Evolutionary conservation across 2,797 vertebrate species (phyloP), one percentile per base, ranked within the genome.

Genomic region (Leptoclinus maculatus): DNA sequence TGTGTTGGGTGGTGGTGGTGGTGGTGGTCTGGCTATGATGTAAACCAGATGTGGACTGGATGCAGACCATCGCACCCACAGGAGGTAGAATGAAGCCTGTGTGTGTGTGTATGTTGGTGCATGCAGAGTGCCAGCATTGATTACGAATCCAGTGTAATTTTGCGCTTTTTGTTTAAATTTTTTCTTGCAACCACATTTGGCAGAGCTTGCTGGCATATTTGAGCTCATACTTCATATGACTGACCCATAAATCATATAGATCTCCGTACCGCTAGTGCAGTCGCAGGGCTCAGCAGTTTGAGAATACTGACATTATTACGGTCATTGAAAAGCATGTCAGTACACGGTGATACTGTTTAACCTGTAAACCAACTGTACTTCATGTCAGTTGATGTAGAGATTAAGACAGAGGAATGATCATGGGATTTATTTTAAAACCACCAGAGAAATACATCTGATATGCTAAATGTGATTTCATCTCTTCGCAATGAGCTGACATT

Each of bases 31-130:
- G 57, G 66, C 71, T 72, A 16, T 91, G 92, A 95, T 95, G 81
- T 91, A 90, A 93, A 90, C 92, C 95, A 95, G 93, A 95, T 95
- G 95, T 93, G 83, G 84, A 82, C 51, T 91, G 74, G 87, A 91
- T 92, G 83, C 72, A 87, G 87, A 77, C 82, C 65, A 86, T 90
- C 43, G 54, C 92, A 93, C 90, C 92, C 82, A 89, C 81, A 75
- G 68, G 66, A 86, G 88, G 70, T 71, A 86, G 84, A 89, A 80
- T 58, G 87, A 83, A 66, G 84, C 62, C 41, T 81, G 68, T 83
- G 59, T 65, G 63, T 80, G 70, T 79, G 79, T 78, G 73, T 73
- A 21, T 66, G 56, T 80, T 64, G 76, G 76, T 87, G 75, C 79
- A 59, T 74, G 76, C 56, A 51, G 63, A 85, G 82, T 54, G 71